These are phyloP conservation scores for Drosophila anomalata DNA, from an alignment of 2,888 invertebrate genomes.

Conservation along the genomic window DNA sequence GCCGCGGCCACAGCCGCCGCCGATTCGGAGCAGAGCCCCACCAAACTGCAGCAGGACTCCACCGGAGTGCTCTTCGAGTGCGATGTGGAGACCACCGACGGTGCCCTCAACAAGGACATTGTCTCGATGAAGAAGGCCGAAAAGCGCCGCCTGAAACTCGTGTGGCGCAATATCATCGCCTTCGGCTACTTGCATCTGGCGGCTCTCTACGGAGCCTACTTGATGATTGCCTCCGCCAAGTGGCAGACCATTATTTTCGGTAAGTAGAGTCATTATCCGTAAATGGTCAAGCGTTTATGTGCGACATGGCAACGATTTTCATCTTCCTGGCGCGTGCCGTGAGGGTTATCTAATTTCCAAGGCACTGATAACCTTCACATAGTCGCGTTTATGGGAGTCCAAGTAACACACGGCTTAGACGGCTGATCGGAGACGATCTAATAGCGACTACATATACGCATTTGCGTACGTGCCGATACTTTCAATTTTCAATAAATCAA, in stretches of 20 bases:
- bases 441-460: not conserved
- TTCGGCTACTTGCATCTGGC: slow-evolving; percentile 91
- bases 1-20: slow-evolving; percentile 71
- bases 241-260: slow-evolving; percentile 89
- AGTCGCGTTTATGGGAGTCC: slow-evolving; percentile 16
- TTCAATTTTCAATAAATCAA: not conserved
- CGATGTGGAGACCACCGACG: slow-evolving; percentile 87
- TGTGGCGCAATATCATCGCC: slow-evolving; percentile 93
- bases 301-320: slow-evolving; percentile 21
- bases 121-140: slow-evolving; percentile 86
- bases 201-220: slow-evolving; percentile 90
- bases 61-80: slow-evolving; percentile 87
- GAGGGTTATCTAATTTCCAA: slow-evolving; percentile 56
- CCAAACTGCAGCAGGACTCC: slow-evolving; percentile 77
- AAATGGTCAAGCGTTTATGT: too few relatives aligned
- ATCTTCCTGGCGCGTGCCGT: slow-evolving; percentile 54
- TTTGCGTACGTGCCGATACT: not conserved
- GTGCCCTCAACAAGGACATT: slow-evolving; percentile 86
- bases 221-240: slow-evolving; percentile 90
- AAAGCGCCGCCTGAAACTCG: slow-evolving; percentile 86
- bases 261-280: slow-evolving; percentile 84
- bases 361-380: slow-evolving; percentile 65
- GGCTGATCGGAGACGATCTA: slow-evolving; percentile 23
- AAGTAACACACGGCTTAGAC: slow-evolving; percentile 26
- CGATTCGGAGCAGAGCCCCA: slow-evolving; percentile 69